Percentiles rank a stretch among this genome's conserved stretches.
These are phyloP conservation scores for Yponomeuta plumbellus DNA, from an alignment of 2,888 invertebrate genomes.

Conservation along the genomic window DNA sequence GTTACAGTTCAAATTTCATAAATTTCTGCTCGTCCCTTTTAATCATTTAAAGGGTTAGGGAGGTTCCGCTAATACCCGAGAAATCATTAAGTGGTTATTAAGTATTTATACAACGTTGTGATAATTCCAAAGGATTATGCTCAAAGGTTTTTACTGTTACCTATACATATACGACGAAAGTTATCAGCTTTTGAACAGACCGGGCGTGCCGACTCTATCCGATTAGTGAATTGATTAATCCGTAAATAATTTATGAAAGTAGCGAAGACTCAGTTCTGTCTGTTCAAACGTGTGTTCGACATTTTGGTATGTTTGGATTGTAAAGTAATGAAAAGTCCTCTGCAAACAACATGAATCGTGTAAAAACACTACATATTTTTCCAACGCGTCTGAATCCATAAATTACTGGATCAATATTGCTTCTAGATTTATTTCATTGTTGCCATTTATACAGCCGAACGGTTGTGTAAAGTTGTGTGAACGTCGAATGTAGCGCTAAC, in stretches of 20 bases:
- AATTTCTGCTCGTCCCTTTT: conserved; percentile 3
- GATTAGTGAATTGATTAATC: background rate
- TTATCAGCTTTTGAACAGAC: background rate
- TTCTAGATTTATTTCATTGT: conserved; percentile 1
- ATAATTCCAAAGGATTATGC: background rate
- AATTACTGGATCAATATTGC: background rate
- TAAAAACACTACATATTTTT: background rate
- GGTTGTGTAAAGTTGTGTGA: background rate
- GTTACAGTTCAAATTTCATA: conserved; percentile 26
- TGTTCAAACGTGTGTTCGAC: background rate
- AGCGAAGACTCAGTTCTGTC: background rate
- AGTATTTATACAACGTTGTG: conserved; percentile 44
- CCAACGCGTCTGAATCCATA: background rate
- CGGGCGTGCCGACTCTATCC: background rate
- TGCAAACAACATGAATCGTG: background rate
- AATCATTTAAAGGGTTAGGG: background rate
- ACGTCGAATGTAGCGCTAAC: background rate
- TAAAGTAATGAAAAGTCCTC: background rate
- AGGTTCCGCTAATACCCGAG: background rate
- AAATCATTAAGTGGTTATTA: conserved; percentile 44
- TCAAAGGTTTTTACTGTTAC: background rate
- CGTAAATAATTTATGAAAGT: background rate
- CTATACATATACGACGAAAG: background rate
- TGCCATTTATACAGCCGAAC: conserved; percentile 1
- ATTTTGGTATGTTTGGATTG: background rate